Conservation (phyloP, 2,113 vertebrate genomes). For the Heterotis niloticus region DNA sequence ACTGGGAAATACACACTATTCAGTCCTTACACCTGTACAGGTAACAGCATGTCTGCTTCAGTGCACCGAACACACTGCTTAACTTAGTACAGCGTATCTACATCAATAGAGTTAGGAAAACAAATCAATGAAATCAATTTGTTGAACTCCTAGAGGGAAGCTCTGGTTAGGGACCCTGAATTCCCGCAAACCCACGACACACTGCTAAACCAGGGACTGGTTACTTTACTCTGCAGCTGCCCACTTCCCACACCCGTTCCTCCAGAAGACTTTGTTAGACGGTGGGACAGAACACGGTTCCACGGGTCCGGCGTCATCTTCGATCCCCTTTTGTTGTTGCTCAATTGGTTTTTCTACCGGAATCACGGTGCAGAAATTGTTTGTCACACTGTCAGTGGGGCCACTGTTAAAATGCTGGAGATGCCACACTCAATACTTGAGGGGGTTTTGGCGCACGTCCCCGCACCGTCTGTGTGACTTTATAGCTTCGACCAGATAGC, state of each 20-base stretch:
- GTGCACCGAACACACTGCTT: too few relatives aligned
- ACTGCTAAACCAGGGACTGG: neutral
- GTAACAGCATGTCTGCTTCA: too few relatives aligned
- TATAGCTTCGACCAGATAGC: neutral
- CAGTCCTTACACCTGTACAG: too few relatives aligned
- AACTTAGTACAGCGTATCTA: too few relatives aligned
- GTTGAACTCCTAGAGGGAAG: too few relatives aligned
- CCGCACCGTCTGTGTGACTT: neutral
- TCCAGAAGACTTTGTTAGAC: neutral
- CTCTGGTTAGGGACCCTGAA: too few relatives aligned
- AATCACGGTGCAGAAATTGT: neutral
- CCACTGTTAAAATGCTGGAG: neutral
- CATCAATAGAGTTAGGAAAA: too few relatives aligned
- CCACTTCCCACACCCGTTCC: neutral
- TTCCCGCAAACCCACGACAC: neutral
- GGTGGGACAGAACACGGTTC: neutral
- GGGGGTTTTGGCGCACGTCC: neutral
- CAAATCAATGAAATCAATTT: too few relatives aligned
- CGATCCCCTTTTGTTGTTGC: neutral
- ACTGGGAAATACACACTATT: too few relatives aligned
- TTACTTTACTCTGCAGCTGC: conserved; percentile 22
- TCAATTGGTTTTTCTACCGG: neutral
- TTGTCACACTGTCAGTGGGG: neutral
- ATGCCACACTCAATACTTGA: too few relatives aligned
- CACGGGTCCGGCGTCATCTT: neutral